phyloP scores from a whole-genome alignment of 2,888 invertebrate genomes.

The Chrysopilus asiliformis region DNA sequence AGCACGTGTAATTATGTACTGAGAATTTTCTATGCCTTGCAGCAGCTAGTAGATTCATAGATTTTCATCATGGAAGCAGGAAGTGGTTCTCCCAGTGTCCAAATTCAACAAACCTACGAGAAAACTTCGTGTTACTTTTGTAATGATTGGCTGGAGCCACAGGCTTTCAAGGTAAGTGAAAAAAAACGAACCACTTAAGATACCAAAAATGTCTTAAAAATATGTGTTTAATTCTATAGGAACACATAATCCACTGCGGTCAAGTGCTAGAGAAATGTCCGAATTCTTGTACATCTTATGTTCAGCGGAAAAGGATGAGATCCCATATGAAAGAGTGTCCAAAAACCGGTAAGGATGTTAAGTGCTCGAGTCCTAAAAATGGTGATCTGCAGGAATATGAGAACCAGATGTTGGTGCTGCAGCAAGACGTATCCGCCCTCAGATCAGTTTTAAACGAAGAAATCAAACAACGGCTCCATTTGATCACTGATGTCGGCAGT shows the following conservation, averaged over 20 bases:
- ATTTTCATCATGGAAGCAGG: conserved; percentile 6
- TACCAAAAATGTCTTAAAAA: no score
- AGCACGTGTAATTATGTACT: neutral
- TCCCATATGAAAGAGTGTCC: conserved; percentile 42
- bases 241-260: conserved; percentile 55
- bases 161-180: conserved; percentile 45
- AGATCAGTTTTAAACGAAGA: conserved; percentile 33
- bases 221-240: conserved; percentile 29
- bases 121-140: conserved; percentile 54
- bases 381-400: conserved; percentile 15
- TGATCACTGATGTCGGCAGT: conserved; percentile 34
- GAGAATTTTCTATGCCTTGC: neutral
- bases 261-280: conserved; percentile 59
- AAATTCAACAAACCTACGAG: no score
- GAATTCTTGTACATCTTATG: conserved; percentile 54
- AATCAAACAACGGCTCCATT: conserved; percentile 32
- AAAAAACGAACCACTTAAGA: no score
- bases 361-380: neutral
- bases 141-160: conserved; percentile 49
- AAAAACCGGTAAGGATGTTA: conserved; percentile 17
- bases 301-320: conserved; percentile 48
- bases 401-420: conserved; percentile 24
- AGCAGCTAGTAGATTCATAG: neutral
- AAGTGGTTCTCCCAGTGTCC: no score
- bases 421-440: conserved; percentile 25